Conservation (phyloP, 2,113 vertebrate species). For the Felis chaus region DNA sequence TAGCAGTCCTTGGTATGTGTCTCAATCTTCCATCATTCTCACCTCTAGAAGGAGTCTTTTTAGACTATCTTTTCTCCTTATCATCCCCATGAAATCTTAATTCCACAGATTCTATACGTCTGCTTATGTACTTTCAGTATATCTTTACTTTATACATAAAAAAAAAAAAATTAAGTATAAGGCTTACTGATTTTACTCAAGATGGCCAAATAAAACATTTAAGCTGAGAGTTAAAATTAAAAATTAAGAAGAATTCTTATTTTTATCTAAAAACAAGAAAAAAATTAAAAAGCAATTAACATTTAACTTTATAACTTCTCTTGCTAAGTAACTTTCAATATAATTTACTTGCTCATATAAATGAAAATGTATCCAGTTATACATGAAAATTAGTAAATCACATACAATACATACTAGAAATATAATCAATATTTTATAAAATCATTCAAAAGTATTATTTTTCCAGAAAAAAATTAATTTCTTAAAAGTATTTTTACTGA, state of each 20-base stretch:
- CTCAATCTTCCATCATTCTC: background rate
- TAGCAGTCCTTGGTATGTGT: background rate
- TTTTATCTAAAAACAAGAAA: no score
- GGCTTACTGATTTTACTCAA: background rate
- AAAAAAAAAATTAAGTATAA: background rate
- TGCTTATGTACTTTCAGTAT: background rate
- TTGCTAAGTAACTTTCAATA: background rate
- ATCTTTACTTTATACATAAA: background rate
- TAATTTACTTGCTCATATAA: background rate
- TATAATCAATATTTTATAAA: background rate
- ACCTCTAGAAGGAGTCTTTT: background rate
- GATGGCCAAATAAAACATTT: slow-evolving; percentile 22
- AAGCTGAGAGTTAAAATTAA: slow-evolving; percentile 10
- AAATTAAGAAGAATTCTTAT: background rate
- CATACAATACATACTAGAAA: background rate
- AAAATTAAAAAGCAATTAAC: background rate
- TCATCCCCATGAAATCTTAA: background rate
- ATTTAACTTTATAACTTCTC: background rate
- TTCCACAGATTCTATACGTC: background rate
- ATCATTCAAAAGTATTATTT: background rate
- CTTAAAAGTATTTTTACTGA: background rate
- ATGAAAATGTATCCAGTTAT: background rate
- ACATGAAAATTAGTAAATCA: slow-evolving; percentile 7
- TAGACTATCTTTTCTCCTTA: background rate
- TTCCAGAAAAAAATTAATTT: slow-evolving; percentile 1